A percentile compares a stretch with the other conserved stretches of the same genome.
Evolutionary conservation across 2,888 invertebrate genomes (phyloP).

Genomic region (Steromphala cineraria): DNA sequence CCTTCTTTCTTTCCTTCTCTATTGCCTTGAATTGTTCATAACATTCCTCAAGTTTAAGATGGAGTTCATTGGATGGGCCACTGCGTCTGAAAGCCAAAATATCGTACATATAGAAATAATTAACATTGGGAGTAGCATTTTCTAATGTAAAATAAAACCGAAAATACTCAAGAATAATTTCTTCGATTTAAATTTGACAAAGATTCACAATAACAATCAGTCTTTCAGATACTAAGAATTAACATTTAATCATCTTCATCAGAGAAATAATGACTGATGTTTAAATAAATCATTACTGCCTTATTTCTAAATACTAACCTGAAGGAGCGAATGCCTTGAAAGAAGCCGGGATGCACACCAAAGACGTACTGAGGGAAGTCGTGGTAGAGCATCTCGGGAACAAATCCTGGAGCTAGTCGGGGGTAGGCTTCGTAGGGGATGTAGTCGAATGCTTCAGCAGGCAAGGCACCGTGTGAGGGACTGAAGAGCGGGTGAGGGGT

Average conservation of each 20-base stretch:
- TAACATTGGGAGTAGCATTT: too few species aligned
- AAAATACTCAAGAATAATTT: too few species aligned
- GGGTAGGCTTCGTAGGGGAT: slow-evolving; percentile 35
- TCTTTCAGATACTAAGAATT: too few species aligned
- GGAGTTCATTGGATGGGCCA: slow-evolving; percentile 79
- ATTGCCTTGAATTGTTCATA: slow-evolving; percentile 87
- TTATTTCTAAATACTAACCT: slow-evolving; percentile 40
- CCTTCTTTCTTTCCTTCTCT: slow-evolving; percentile 86
- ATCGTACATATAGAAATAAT: too few species aligned
- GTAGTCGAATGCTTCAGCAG: slow-evolving; percentile 43
- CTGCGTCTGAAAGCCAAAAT: slow-evolving; percentile 72
- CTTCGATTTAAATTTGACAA: too few species aligned
- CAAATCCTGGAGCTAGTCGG: slow-evolving; percentile 27
- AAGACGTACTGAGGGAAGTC: slow-evolving; percentile 24
- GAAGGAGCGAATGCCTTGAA: slow-evolving; percentile 49
- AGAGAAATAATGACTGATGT: too few species aligned
- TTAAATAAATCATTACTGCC: too few species aligned
- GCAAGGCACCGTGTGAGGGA: slow-evolving; percentile 42
- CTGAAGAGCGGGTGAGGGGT: slow-evolving; percentile 38
- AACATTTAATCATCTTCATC: too few species aligned
- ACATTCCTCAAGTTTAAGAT: slow-evolving; percentile 85
- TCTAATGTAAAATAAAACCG: too few species aligned
- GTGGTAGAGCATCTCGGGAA: slow-evolving; percentile 25
- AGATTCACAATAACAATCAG: too few species aligned
- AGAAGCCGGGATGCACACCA: slow-evolving; percentile 24